phyloP scores from a whole-genome alignment of 2,888 invertebrate species.

The Gastrophysa polygoni region DNA sequence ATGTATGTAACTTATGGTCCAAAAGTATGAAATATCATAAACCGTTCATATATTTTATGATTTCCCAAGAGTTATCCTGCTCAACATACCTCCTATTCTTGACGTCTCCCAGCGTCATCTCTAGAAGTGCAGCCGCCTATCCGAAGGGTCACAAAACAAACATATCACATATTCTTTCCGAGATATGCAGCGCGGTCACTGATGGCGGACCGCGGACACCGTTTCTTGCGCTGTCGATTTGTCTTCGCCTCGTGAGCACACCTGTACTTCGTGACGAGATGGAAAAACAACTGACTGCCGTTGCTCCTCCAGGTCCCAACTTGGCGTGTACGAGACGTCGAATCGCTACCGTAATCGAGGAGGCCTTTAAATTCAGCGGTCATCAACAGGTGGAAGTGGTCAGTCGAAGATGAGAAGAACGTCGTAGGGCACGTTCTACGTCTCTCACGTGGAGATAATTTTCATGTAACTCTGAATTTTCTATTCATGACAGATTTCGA shows the following conservation, averaged over 20 bases:
- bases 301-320: slow-evolving; percentile 28
- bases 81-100: slow-evolving; percentile 16
- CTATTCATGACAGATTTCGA: too few species aligned
- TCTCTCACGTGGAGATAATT: too few species aligned
- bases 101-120: slow-evolving; percentile 15
- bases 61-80: too few species aligned
- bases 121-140: slow-evolving; percentile 11
- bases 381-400: slow-evolving; percentile 20
- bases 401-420: background rate
- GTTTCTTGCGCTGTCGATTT: background rate
- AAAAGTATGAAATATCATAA: too few species aligned
- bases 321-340: slow-evolving; percentile 33
- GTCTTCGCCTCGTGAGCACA: slow-evolving; percentile 14
- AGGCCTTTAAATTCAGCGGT: slow-evolving; percentile 36
- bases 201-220: background rate
- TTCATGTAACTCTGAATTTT: too few species aligned
- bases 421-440: too few species aligned
- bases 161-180: slow-evolving; percentile 16
- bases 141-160: slow-evolving; percentile 18
- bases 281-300: slow-evolving; percentile 35
- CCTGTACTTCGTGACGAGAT: slow-evolving; percentile 29
- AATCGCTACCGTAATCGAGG: slow-evolving; percentile 38
- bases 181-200: background rate
- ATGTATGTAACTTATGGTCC: too few species aligned
- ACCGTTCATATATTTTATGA: too few species aligned